Percentiles rank a stretch among this genome's conserved stretches.
phyloP scores from a whole-genome alignment of 1,140 invertebrate genomes.

The Orchestia grillus region DNA sequence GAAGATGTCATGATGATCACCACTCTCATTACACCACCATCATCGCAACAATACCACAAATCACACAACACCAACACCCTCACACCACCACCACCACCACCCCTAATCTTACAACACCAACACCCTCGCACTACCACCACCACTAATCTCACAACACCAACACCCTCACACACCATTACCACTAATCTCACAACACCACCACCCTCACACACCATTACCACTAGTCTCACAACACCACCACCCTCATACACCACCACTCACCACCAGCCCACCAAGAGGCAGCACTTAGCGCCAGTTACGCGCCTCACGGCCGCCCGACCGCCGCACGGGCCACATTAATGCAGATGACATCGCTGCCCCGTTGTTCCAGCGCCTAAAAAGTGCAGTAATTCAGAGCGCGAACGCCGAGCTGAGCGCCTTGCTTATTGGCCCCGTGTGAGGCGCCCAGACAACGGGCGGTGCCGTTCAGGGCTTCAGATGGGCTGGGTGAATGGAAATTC shows the following conservation, averaged over 20 bases:
- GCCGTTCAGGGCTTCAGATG: not conserved
- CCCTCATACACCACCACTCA: not conserved
- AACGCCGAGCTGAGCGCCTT: not conserved
- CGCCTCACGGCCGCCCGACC: not conserved
- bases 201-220: not conserved
- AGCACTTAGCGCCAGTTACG: not conserved
- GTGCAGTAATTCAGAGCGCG: not conserved
- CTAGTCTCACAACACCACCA: not conserved
- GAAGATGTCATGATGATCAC: not conserved
- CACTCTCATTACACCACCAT: not conserved
- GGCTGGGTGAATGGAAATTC: not conserved
- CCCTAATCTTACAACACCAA: not conserved
- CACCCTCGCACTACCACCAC: not conserved
- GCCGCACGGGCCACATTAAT: not conserved
- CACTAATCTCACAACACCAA: not conserved
- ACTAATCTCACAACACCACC: not conserved
- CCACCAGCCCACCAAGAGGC: not conserved
- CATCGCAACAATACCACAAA: not conserved
- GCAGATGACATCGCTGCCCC: not conserved
- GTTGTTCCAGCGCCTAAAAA: not conserved
- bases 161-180: not conserved
- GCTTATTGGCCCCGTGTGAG: not conserved
- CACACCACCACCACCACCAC: not conserved
- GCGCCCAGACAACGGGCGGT: not conserved
- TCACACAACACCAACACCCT: not conserved